Percentiles rank a stretch among this genome's conserved stretches.
Conservation (phyloP, 2,888 invertebrate genomes). For the Apamea epomidion region DNA sequence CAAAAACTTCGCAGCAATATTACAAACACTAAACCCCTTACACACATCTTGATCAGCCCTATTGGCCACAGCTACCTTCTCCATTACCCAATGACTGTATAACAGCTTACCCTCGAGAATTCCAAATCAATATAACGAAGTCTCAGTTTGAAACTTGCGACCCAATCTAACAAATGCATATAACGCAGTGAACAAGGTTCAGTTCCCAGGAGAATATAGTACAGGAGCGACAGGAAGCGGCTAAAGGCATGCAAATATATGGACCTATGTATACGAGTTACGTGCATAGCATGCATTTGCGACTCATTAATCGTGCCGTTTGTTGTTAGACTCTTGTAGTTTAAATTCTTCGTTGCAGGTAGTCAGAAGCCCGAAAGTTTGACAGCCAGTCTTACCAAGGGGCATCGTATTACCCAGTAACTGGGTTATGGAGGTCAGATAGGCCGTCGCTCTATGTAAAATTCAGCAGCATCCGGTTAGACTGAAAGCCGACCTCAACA, state of each 20-base stretch:
- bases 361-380: too few relatives aligned
- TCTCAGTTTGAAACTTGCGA: slow-evolving; percentile 21
- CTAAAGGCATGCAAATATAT: slow-evolving; percentile 59
- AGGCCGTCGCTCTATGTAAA: too few relatives aligned
- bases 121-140: slow-evolving; percentile 42
- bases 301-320: slow-evolving; percentile 48
- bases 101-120: slow-evolving; percentile 22
- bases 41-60: background rate
- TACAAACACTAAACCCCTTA: background rate
- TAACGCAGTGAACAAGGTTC: slow-evolving; percentile 26
- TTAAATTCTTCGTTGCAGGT: slow-evolving; percentile 13
- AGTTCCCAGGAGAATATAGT: slow-evolving; percentile 50
- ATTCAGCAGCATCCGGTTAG: too few relatives aligned
- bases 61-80: background rate
- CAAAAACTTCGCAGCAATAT: background rate
- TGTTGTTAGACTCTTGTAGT: slow-evolving; percentile 24
- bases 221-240: slow-evolving; percentile 29
- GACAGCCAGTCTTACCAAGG: too few relatives aligned
- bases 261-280: slow-evolving; percentile 44
- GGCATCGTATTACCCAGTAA: too few relatives aligned
- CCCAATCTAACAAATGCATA: slow-evolving; percentile 29
- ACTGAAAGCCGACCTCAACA: too few relatives aligned
- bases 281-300: slow-evolving; percentile 55
- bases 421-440: too few relatives aligned
- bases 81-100: slow-evolving; percentile 24